Evolutionary conservation across 1,140 invertebrate species (phyloP), one percentile per base, ranked within the genome.

Genomic region (Brachionus rotundiformis): DNA sequence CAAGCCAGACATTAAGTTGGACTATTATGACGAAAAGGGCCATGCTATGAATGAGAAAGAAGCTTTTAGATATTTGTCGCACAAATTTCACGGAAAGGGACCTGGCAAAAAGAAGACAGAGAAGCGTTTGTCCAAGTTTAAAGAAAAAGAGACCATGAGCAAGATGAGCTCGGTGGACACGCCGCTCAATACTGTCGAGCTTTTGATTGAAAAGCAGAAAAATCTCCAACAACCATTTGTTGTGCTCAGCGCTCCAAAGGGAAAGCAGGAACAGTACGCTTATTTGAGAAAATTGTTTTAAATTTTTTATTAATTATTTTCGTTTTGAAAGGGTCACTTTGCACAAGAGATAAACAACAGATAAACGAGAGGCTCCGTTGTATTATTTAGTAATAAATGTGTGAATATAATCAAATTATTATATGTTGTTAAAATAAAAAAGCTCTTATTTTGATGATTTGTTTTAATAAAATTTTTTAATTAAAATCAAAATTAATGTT

Each of bases 81-180:
- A 98, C 87, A 96, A 98, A 88, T 99, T 99, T 88, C 98, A 99
- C 89, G 98, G 98, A 23, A 99, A 99, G 90, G 96, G 95, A 16
- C 95, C 96, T 7, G 96, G 97, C 61, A 99, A 99, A 87, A 98
- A 98, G 89, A 99, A 99, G 89, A 91, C 92, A 47, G 98, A 99
- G 87, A 99, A 99, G 88, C 90, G 96, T 85, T 92, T 95, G 88
- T 96, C 97, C 86, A 98, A 99, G 88, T 89, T 92, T 81, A 93
- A 81, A 75, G 54, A 71, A 83, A 88, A 89, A 19, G 87, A 94
- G 91, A 87, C 98, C 83, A 95, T 99, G 94, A 96, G 96, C 86
- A 93, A 95, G 85, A 99, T 98, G 96, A 98, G 94, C 85, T 98
- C 95, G 7, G 97, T 94, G 4, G 97, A 99, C 87, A 99, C 96